Evolutionary conservation across 2,888 invertebrate genomes (phyloP).

Genomic region (Metacarcinus magister): DNA sequence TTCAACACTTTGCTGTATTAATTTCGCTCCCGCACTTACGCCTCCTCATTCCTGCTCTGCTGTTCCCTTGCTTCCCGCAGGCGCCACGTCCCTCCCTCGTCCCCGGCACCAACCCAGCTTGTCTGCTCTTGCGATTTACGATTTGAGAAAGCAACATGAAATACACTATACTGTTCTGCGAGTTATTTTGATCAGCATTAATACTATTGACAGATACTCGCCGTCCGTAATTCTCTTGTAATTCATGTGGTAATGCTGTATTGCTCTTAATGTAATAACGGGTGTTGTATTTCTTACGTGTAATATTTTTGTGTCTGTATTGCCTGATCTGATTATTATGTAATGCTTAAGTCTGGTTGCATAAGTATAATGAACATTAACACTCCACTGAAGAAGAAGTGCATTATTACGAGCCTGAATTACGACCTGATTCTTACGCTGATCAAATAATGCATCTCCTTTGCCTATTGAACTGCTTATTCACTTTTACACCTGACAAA

Average conservation of each 20-base stretch:
- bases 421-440: background rate
- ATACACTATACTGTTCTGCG: background rate
- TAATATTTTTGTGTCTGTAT: background rate
- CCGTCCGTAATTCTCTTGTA: background rate
- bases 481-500: background rate
- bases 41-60: background rate
- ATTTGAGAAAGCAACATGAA: background rate
- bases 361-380: background rate
- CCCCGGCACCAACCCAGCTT: background rate
- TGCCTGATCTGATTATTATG: constrained; percentile 28
- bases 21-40: background rate
- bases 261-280: constrained; percentile 22
- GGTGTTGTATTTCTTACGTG: background rate
- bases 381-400: background rate
- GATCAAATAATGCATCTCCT: background rate
- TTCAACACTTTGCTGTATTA: background rate
- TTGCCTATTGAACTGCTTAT: background rate
- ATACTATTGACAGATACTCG: background rate
- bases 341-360: background rate
- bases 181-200: constrained; percentile 8
- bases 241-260: background rate
- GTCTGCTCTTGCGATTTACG: background rate
- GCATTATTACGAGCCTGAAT: background rate
- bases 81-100: background rate
- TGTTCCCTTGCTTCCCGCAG: background rate